Conservation (phyloP, 2,888 invertebrate species). For the Drosophila atripex region DNA sequence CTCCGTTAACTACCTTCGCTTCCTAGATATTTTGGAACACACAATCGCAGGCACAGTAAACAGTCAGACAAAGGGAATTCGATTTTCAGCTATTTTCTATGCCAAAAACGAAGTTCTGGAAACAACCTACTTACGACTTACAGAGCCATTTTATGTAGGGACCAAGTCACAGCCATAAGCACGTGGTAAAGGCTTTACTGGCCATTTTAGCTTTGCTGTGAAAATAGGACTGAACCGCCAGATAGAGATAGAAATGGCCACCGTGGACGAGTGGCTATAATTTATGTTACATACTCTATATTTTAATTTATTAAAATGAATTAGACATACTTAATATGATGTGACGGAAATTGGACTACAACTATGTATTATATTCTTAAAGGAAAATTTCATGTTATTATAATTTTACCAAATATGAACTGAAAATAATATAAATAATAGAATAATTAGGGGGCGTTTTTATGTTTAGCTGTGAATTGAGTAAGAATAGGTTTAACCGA, state of each 20-base stretch:
- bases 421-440: no score
- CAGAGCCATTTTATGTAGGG: slow-evolving; percentile 11
- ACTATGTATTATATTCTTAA: not conserved
- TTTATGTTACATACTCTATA: not conserved
- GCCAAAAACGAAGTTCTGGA: slow-evolving; percentile 62
- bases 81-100: slow-evolving; percentile 75
- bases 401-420: no score
- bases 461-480: no score
- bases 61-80: slow-evolving; percentile 61
- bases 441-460: no score
- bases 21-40: slow-evolving; percentile 2
- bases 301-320: not conserved
- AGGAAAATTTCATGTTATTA: no score
- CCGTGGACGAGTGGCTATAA: slow-evolving; percentile 15
- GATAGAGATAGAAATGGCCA: slow-evolving; percentile 17
- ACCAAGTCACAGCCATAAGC: slow-evolving; percentile 46
- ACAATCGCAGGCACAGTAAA: slow-evolving; percentile 37
- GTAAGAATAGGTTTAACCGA: no score
- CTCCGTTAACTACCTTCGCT: not conserved
- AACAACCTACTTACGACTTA: slow-evolving; percentile 64
- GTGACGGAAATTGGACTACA: not conserved
- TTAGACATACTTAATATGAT: not conserved
- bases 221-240: slow-evolving; percentile 42
- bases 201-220: slow-evolving; percentile 66
- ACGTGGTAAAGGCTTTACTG: slow-evolving; percentile 73